Percentiles rank a stretch among this genome's conserved stretches.
Evolutionary conservation across 1,140 invertebrate genomes (phyloP).

Genomic region (Microvelia longipes): DNA sequence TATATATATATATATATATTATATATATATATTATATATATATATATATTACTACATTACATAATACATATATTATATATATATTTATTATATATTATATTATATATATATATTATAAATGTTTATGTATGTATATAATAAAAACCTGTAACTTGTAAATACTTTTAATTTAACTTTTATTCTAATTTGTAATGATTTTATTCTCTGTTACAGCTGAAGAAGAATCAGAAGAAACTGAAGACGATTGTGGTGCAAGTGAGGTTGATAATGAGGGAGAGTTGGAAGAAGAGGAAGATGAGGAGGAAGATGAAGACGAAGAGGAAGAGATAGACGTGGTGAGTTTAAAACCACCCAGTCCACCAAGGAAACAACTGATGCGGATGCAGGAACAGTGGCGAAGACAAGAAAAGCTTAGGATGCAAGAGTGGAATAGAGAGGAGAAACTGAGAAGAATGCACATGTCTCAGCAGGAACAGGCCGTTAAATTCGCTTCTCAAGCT

Average conservation of each 20-base stretch:
- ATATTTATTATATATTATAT: too few relatives aligned
- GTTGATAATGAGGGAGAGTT: slow-evolving; percentile 32
- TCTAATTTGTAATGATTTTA: slow-evolving; percentile 1
- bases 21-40: too few relatives aligned
- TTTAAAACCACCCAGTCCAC: slow-evolving; percentile 20
- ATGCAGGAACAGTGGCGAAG: slow-evolving; percentile 13
- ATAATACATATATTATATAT: too few relatives aligned
- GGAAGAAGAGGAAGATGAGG: not conserved
- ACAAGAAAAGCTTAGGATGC: slow-evolving; percentile 25
- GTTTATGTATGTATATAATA: too few relatives aligned
- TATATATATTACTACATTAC: too few relatives aligned
- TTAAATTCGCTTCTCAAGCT: slow-evolving; percentile 32
- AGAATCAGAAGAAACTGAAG: slow-evolving; percentile 10
- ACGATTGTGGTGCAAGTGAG: slow-evolving; percentile 38
- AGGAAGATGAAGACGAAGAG: slow-evolving; percentile 38
- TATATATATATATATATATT: too few relatives aligned
- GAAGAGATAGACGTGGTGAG: slow-evolving; percentile 72
- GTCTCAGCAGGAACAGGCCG: slow-evolving; percentile 40
- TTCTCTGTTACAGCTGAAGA: slow-evolving; percentile 9
- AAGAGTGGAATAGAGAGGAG: slow-evolving; percentile 23
- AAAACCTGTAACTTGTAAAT: too few relatives aligned
- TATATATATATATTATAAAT: too few relatives aligned
- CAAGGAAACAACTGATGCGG: not conserved
- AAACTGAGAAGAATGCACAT: slow-evolving; percentile 40
- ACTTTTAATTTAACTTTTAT: too few relatives aligned